Conservation (phyloP, 2,113 vertebrate species). For the Choloepus hoffmanni region DNA sequence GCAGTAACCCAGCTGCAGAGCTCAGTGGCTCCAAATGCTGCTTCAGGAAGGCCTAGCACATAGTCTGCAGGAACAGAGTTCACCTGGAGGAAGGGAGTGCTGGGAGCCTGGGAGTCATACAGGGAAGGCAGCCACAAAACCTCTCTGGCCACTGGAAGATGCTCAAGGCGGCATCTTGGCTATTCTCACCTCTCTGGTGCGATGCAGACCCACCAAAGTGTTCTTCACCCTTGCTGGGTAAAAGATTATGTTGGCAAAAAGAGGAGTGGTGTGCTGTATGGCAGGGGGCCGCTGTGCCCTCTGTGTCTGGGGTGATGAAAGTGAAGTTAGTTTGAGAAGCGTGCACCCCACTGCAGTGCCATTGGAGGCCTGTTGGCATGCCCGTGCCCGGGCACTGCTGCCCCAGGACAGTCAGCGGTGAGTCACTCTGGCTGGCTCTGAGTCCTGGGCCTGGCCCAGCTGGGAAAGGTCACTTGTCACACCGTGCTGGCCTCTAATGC, state of each 20-base stretch:
- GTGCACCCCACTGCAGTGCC: neutral
- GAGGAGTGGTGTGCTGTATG: neutral
- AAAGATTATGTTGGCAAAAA: neutral
- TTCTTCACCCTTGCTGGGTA: neutral
- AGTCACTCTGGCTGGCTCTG: neutral
- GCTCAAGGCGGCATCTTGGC: neutral
- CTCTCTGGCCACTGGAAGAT: neutral
- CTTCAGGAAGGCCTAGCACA: neutral
- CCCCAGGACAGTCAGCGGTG: neutral
- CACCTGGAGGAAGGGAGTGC: neutral
- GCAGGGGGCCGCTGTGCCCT: neutral
- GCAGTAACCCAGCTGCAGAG: neutral
- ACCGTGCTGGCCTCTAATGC: neutral
- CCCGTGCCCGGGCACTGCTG: neutral
- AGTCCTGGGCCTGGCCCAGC: neutral
- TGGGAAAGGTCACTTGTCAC: neutral
- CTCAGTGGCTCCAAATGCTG: neutral
- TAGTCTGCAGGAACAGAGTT: neutral
- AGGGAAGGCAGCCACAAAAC: neutral
- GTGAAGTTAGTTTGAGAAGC: neutral
- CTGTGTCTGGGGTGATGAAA: neutral
- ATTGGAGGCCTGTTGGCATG: neutral
- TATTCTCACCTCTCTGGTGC: neutral
- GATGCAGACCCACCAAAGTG: neutral
- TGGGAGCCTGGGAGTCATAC: neutral